Base-by-base conservation (phyloP, 2,888 invertebrate species). In the Neoaliturus tenellus region DNA sequence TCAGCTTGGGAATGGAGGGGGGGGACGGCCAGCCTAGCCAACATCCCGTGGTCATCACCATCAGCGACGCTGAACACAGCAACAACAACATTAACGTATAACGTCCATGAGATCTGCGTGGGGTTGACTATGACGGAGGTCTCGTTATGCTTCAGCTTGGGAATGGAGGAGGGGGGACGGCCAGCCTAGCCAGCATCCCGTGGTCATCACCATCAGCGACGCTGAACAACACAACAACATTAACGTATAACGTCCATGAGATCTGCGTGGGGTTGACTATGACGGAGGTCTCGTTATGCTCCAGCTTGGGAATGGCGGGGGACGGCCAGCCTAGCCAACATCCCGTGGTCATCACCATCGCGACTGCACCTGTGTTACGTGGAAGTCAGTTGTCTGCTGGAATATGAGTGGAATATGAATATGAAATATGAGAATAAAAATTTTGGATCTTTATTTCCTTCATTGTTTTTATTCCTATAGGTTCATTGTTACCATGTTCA, bases 151-250 rank as follows among this genome's bases (percentile, higher is more conserved):
- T 75, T 8, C 33, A 88, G 85, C 31, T 85, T 83, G 12, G 62
- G 69, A 35, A 84, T 75, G 20, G 85, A 31, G 6, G 84, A 82
- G 4, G 81, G 82, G 12, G 84, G 84, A 81, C 82, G 82, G n/a
- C 71, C 82, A 84, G n/a, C 71, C 82, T 35, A 87, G 51, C 88
- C 88, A 88, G 44, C 84, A 83, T 28, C 87, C 87, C 0, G 86
- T 85, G 1, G 86, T 85, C 67, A 87, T 75, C 71, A 86, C 85
- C 23, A 86, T 85, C 62, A 87, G 41, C 12, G 86, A 85, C 6
- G 85, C 88, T 87, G 85, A 4, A n/a, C 6, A 8, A 48, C 4
- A 4, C 10, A 48, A 4, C 6, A 4, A 39, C 39, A 39, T 12
- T 39, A 12, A 8, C 8, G n/a, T 48, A 17, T 25, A 58, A 20